These are phyloP conservation scores for Tachina fera DNA, from an alignment of 2,888 invertebrate genomes.

Conservation along the genomic window DNA sequence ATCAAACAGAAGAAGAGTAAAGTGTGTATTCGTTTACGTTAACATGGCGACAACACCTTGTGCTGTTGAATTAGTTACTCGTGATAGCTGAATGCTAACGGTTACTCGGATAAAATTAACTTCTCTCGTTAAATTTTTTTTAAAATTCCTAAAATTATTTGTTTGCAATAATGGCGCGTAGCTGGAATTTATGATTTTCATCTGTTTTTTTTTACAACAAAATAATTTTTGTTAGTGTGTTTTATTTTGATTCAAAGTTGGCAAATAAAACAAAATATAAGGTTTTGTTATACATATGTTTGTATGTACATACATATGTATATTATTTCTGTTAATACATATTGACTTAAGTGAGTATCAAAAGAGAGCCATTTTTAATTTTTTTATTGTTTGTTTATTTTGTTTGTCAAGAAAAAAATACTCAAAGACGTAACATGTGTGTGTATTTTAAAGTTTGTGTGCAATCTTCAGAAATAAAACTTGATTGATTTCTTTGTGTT, in stretches of 20 bases:
- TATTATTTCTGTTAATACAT: conserved; percentile 9
- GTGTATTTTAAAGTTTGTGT: background rate
- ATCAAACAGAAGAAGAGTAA: conserved; percentile 38
- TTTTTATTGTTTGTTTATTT: conserved; percentile 23
- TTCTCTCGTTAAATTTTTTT: conserved; percentile 22
- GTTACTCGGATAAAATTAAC: conserved; percentile 65
- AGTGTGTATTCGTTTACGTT: conserved; percentile 65
- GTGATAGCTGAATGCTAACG: conserved; percentile 73
- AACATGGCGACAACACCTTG: conserved; percentile 72
- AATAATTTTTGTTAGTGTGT: background rate
- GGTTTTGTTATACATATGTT: background rate
- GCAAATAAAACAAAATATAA: background rate
- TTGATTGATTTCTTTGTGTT: conserved; percentile 11
- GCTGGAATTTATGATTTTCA: conserved; percentile 40
- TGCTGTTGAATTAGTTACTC: conserved; percentile 73
- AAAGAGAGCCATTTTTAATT: conserved; percentile 10
- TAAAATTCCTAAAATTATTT: background rate
- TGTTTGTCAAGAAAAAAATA: conserved; percentile 26
- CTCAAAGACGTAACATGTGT: background rate
- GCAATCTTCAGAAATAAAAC: background rate
- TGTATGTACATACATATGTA: background rate
- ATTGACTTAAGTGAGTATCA: conserved; percentile 41
- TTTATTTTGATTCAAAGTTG: background rate
- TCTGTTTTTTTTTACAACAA: background rate
- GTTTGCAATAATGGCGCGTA: conserved; percentile 59